These are phyloP conservation scores for Romanomermis culicivorax DNA, from an alignment of 2,888 invertebrate genomes.

Conservation along the genomic window DNA sequence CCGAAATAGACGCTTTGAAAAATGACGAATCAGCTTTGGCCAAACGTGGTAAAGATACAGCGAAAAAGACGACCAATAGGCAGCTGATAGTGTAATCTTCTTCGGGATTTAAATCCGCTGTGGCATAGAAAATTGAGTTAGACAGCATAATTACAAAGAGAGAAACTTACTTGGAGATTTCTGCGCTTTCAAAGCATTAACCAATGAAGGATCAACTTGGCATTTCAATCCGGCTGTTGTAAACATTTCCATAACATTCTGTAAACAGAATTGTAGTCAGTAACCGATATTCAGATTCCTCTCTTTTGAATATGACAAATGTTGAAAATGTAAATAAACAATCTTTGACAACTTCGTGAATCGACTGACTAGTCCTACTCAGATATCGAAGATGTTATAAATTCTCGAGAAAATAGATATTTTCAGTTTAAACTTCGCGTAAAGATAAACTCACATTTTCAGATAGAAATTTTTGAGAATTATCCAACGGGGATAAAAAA, in stretches of 20 bases:
- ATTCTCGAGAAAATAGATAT: no score
- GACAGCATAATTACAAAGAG: no score
- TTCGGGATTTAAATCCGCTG: slow-evolving; percentile 10
- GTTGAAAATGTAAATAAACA: no score
- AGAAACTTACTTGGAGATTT: slow-evolving; percentile 40
- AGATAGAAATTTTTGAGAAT: no score
- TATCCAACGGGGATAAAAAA: no score
- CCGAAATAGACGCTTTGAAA: slow-evolving; percentile 32
- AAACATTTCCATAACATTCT: slow-evolving; percentile 88
- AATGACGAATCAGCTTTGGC: slow-evolving; percentile 68
- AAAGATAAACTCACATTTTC: no score
- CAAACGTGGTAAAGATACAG: slow-evolving; percentile 82
- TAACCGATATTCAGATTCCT: no score
- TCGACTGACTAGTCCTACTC: no score
- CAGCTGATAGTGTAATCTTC: slow-evolving; percentile 51
- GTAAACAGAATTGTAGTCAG: slow-evolving; percentile 25
- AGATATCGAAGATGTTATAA: no score
- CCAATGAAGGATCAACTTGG: slow-evolving; percentile 81
- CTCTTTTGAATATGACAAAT: no score
- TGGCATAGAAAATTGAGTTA: background rate
- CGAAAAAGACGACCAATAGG: slow-evolving; percentile 90
- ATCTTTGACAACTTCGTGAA: no score
- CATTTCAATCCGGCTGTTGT: slow-evolving; percentile 80
- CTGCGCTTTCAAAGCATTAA: slow-evolving; percentile 45
- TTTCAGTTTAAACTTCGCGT: no score